Evolutionary conservation across 2,888 invertebrate genomes (phyloP), one percentile per base, ranked within the genome.

Genomic region (Liodrosophila aerea): DNA sequence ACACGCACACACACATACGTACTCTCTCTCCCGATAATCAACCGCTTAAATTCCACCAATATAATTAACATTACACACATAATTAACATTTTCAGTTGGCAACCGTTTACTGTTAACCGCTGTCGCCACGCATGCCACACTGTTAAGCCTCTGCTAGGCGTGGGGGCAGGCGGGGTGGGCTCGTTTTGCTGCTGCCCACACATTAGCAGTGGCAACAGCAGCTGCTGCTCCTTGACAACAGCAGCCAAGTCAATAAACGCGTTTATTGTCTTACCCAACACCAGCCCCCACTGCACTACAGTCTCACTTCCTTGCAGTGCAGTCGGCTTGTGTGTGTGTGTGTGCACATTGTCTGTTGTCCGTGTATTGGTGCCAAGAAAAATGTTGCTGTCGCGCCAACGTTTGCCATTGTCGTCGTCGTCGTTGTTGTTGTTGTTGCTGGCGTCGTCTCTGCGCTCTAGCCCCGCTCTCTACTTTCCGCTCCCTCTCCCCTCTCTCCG

Each of bases 221-320:
- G 30, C 34, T 30, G 60, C 65, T 46, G 36, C 44, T 45, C 50
- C 65, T 54, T 57, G 54, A 22, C 22, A 22, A 22, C 51, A 44
- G 54, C 61, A 53, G 52, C 78, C 66, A 81, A 83, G 86, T 82
- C 82, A 86, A 86, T 83, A 85, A 86, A 86, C 83, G 86, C 84
- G 83, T 73, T 85, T 84, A 80, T 86, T 83, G 84, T 77, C 76
- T 80, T 82, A 73, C 60, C 60, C 65, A 57, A 65, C 59, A 50
- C 62, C 40, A 39, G 22, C 40, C 4, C 12, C 15, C 7, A 11
- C 27, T 33, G 7, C 18, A 4, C 41, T 34, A 15, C n/a, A 8
- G n/a, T 33, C 39, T 41, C 29, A 58, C 63, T 78, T 58, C 80
- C 76, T 58, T 50, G 58, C 70, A 64, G 58, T 51, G 22, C 64